Evolutionary conservation across 2,888 invertebrate species (phyloP).

Genomic region (Lacanobia wlatinum): DNA sequence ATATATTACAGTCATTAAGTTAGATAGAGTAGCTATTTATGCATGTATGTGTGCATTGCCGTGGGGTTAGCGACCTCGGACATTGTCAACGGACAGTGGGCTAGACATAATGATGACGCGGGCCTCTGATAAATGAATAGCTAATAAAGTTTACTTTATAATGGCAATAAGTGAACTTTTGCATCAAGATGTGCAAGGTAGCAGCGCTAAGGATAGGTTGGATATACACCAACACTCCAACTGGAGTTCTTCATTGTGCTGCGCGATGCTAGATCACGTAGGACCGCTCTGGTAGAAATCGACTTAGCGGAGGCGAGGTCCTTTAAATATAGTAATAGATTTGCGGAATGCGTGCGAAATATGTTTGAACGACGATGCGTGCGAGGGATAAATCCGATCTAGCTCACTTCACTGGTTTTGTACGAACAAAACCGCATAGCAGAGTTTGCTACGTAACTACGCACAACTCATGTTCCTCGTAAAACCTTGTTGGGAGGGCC

Average conservation of each 20-base stretch:
- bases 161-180: slow-evolving; percentile 9
- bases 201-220: neutral
- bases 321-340: no score
- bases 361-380: no score
- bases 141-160: slow-evolving; percentile 42
- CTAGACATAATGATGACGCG: slow-evolving; percentile 51
- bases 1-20: slow-evolving; percentile 46
- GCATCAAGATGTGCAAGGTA: neutral
- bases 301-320: neutral
- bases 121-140: slow-evolving; percentile 43
- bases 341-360: no score
- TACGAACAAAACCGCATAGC: no score
- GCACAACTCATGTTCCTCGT: no score
- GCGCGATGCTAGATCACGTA: no score
- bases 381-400: no score
- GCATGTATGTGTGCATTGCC: slow-evolving; percentile 35
- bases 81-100: slow-evolving; percentile 55
- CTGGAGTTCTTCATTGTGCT: no score
- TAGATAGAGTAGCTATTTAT: slow-evolving; percentile 27
- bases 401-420: no score
- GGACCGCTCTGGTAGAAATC: neutral
- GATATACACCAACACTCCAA: no score
- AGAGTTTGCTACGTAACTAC: no score
- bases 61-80: slow-evolving; percentile 49
- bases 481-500: no score